phyloP scores from a whole-genome alignment of 1,140 invertebrate species.

The Meloidogyne hapla region DNA sequence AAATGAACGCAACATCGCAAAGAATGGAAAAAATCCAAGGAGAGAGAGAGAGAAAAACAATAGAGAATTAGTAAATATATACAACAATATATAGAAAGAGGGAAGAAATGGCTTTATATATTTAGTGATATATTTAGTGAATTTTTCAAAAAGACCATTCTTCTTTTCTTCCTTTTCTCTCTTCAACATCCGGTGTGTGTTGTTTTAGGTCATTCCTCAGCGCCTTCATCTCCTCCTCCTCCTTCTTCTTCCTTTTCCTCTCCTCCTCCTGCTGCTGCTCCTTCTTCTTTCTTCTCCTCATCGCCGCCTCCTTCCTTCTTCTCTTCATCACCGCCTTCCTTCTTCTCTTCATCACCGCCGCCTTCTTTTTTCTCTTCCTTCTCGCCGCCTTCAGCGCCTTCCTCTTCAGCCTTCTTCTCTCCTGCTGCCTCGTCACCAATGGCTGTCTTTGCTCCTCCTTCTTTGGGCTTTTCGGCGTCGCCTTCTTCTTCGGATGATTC shows the following conservation, averaged over 20 bases:
- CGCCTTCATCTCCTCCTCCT: background rate
- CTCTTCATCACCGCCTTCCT: background rate
- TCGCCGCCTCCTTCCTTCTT: background rate
- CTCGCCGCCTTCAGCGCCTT: background rate
- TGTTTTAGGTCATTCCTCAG: constrained; percentile 5
- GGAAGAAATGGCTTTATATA: background rate
- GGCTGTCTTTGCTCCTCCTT: background rate
- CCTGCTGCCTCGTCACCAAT: background rate
- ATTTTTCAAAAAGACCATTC: background rate
- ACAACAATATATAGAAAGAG: background rate
- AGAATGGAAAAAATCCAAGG: background rate
- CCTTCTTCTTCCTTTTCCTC: background rate
- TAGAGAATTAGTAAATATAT: background rate
- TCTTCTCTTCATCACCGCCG: background rate
- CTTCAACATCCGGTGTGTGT: background rate
- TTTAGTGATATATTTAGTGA: background rate
- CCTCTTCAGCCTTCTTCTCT: background rate
- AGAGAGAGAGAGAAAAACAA: no score
- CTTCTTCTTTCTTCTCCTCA: background rate
- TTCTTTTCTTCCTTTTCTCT: background rate
- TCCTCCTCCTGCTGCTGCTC: background rate
- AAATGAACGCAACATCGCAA: background rate
- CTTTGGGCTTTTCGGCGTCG: background rate
- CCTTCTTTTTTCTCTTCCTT: background rate
- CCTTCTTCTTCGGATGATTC: background rate